A percentile compares a stretch with the other conserved stretches of the same genome.
phyloP scores from a whole-genome alignment of 53 echinoderm and acorn worm genomes.

The Arbacia lixula region DNA sequence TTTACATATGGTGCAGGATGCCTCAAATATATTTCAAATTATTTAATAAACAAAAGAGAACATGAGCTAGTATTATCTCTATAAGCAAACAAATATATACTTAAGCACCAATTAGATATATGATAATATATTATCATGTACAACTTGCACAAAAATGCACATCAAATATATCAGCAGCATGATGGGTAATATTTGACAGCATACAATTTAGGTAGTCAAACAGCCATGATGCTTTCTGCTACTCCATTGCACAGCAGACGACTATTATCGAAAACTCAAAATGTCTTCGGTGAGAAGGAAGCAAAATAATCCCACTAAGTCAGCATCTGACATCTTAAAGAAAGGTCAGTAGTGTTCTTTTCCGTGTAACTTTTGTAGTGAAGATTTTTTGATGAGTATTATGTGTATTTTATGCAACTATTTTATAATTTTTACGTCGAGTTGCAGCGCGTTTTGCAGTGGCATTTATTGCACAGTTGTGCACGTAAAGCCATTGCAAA shows the following conservation, averaged over 20 bases:
- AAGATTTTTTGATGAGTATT: neutral
- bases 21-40: too few species aligned
- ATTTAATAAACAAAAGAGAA: too few species aligned
- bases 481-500: too few species aligned
- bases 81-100: too few species aligned
- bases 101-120: too few species aligned
- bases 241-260: constrained; percentile 88
- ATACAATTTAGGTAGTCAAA: neutral
- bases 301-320: constrained; percentile 89
- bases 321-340: constrained; percentile 57
- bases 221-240: constrained; percentile 64
- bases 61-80: too few species aligned
- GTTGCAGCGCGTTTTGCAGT: too few species aligned
- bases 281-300: constrained; percentile 96
- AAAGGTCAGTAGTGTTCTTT: constrained; percentile 41
- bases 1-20: too few species aligned
- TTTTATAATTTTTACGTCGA: neutral
- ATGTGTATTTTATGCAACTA: neutral
- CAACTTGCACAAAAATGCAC: too few species aligned
- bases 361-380: neutral
- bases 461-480: too few species aligned
- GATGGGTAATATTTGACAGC: constrained; percentile 22
- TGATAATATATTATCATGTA: too few species aligned
- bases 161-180: neutral
- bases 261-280: constrained; percentile 69